These are phyloP conservation scores for Cabera pusaria DNA, from an alignment of 2,888 invertebrate genomes.

Conservation along the genomic window DNA sequence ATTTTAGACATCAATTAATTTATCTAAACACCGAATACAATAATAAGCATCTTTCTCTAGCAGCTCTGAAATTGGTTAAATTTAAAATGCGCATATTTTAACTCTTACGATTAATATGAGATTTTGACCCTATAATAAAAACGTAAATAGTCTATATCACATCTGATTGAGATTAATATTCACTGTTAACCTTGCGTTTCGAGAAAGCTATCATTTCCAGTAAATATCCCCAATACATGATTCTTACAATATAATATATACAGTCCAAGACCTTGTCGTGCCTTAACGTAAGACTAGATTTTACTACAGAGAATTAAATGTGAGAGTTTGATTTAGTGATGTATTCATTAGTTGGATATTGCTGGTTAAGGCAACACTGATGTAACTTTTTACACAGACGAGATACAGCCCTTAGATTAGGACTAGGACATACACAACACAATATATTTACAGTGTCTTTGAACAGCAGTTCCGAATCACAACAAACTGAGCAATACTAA, in stretches of 20 bases:
- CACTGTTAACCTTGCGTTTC: conserved; percentile 50
- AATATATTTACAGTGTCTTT: conserved; percentile 54
- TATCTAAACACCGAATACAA: conserved; percentile 51
- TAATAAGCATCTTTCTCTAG: conserved; percentile 58
- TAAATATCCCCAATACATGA: conserved; percentile 66
- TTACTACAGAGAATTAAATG: conserved; percentile 72
- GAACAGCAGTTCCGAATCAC: conserved; percentile 42
- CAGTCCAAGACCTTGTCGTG: conserved; percentile 71
- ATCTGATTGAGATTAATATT: conserved; percentile 68
- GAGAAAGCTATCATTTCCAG: conserved; percentile 47
- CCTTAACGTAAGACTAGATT: conserved; percentile 82
- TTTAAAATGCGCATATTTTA: conserved; percentile 46
- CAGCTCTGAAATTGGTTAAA: conserved; percentile 43
- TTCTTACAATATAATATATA: conserved; percentile 69
- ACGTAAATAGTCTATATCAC: conserved; percentile 73
- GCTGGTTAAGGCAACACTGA: conserved; percentile 50
- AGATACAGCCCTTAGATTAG: conserved; percentile 40
- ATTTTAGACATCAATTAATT: conserved; percentile 62
- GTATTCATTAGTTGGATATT: conserved; percentile 46
- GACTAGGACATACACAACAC: conserved; percentile 40
- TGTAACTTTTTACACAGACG: background rate
- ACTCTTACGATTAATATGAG: conserved; percentile 56
- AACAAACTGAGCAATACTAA: conserved; percentile 38
- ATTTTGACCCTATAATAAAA: conserved; percentile 67
- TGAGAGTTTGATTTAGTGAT: conserved; percentile 56